Conservation (phyloP, 2,113 vertebrate species). For the Oxyruncus cristatus region DNA sequence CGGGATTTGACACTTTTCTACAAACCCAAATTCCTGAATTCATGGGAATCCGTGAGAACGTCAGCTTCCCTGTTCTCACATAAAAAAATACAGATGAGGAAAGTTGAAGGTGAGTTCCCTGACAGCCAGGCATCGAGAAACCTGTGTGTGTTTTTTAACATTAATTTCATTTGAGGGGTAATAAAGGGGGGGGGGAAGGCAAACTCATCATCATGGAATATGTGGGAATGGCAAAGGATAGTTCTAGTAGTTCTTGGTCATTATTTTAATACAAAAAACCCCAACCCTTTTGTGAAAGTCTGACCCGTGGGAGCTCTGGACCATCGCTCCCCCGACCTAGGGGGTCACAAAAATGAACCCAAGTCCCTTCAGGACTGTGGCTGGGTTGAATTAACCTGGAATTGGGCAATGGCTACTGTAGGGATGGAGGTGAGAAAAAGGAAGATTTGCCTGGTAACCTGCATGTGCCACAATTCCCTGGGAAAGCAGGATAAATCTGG, state of each 20-base stretch:
- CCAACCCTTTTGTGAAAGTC: neutral
- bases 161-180: neutral
- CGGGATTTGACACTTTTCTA: neutral
- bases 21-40: neutral
- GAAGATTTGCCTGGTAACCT: neutral
- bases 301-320: neutral
- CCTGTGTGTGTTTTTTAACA: fast-evolving
- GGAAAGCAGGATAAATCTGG: neutral
- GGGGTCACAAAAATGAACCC: neutral
- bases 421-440: neutral
- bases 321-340: neutral
- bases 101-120: neutral
- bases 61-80: neutral
- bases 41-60: neutral
- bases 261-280: neutral
- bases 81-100: neutral
- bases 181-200: neutral
- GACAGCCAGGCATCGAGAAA: neutral
- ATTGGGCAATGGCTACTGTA: fast-evolving
- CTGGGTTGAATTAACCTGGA: neutral
- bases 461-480: fast-evolving
- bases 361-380: neutral
- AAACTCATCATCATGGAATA: neutral
- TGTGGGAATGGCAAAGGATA: neutral
- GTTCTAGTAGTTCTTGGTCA: neutral